Base-by-base conservation (phyloP, 1,140 invertebrate genomes). In the Oscheius sp. region DNA sequence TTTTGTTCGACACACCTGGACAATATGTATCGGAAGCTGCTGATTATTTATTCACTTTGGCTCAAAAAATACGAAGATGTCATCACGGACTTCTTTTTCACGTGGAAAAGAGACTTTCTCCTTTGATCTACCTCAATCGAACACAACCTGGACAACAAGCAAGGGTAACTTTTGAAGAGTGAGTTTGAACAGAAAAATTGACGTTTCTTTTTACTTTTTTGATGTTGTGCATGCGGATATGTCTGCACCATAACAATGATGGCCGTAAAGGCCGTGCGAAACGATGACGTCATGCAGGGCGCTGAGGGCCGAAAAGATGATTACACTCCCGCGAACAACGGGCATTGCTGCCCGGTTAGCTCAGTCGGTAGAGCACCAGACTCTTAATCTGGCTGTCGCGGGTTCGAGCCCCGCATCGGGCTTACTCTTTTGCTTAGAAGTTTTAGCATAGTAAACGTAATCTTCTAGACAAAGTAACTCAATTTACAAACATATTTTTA, bases 331-430 rank as follows among this genome's bases (percentile, higher is more conserved):
- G n/a, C n/a, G n/a, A n/a, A n/a, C n/a, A n/a, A n/a, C n/a, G n/a
- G n/a, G n/a, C n/a, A 45, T 45, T 45, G 42, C n/a, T 78, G 78
- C 79, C 77, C 73, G 79, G 80, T 79, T 82, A 80, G 80, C 80
- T 82, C 80, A 82, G 79, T 83, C 81, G 81, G 81, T 81, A 83
- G 81, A 81, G 79, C 79, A 81, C 81, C 77, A 83, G 79, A 82
- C 79, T 81, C 80, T 81, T 83, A 81, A 81, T 80, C 80, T 81
- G 79, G 79, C 65, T 82, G 80, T 82, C 80, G 72, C 77, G 80
- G 79, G 79, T 80, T 80, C 79, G 80, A 80, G 79, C 79, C 79
- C 79, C 79, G 79, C 79, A 81, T 80, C 79, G 79, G 79, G 79
- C 79, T 80, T 45, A 65, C n/a, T n/a, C n/a, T n/a, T n/a, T n/a